A percentile compares a stretch with the other conserved stretches of the same genome.
Evolutionary conservation across 2,797 vertebrate genomes (phyloP).

Genomic region (Myripristis murdjan): DNA sequence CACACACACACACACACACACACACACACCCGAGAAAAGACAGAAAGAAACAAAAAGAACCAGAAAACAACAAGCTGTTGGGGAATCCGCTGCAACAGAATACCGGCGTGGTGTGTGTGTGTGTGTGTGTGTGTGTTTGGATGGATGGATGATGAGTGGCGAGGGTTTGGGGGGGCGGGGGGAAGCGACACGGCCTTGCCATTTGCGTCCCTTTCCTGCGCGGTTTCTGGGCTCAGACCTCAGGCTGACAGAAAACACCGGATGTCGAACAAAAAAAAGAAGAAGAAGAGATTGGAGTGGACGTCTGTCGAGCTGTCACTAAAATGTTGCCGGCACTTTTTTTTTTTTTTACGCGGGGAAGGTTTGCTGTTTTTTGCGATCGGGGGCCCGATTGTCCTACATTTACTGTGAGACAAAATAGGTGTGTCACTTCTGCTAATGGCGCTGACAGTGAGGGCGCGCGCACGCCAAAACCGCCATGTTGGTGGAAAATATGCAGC

Average conservation of each 20-base stretch:
- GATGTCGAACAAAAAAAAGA: background rate
- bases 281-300: slow-evolving; percentile 52
- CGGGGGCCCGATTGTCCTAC: slow-evolving; percentile 60
- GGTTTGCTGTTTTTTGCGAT: slow-evolving; percentile 30
- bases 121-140: slow-evolving; percentile 21
- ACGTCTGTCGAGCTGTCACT: slow-evolving; percentile 60
- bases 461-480: slow-evolving; percentile 27
- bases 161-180: too few relatives aligned
- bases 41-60: background rate
- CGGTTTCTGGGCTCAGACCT: slow-evolving; percentile 56
- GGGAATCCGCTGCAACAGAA: too few relatives aligned
- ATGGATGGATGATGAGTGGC: background rate
- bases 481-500: slow-evolving; percentile 11
- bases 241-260: slow-evolving; percentile 50
- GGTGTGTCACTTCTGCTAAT: slow-evolving; percentile 70
- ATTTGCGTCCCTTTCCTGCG: slow-evolving; percentile 36
- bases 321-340: slow-evolving; percentile 42
- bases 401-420: slow-evolving; percentile 69
- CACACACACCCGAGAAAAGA: too few relatives aligned
- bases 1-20: slow-evolving; percentile 21
- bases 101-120: too few relatives aligned
- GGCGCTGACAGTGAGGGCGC: slow-evolving; percentile 54
- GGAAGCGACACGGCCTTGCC: slow-evolving; percentile 42
- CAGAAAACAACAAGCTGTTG: slow-evolving; percentile 40
- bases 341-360: slow-evolving; percentile 20